Evolutionary conservation across 2,797 vertebrate genomes (phyloP), one percentile per base, ranked within the genome.

Genomic region (Cebuella pygmaea): DNA sequence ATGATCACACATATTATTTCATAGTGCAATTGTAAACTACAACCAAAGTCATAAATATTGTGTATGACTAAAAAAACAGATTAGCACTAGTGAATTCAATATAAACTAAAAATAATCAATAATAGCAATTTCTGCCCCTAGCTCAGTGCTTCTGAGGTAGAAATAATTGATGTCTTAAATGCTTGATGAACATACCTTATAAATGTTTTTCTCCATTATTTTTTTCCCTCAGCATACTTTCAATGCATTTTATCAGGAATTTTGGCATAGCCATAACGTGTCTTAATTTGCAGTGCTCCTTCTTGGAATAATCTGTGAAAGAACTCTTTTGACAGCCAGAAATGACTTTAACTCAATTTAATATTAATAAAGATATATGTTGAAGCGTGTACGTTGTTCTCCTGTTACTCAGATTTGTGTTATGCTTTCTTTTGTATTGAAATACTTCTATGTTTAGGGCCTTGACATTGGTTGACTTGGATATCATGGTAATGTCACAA

Each of bases 321-420:
- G 81, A 70, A 84, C 41, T 79, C 93, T 80, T 74, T 48, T 79
- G 80, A 79, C 41, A 95, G 59, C 57, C 59, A 88, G n/a, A 39
- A 78, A 90, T 82, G 87, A 94, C 67, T 92, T 84, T 39, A 48
- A 86, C 46, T 88, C 52, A 48, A 13, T 90, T 95, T 81, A 67
- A 33, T 83, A 59, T 48, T 70, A 88, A 96, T 93, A 82, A 93
- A 97, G 90, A 75, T 89, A 27, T 59, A 78, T 72, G 41, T 86
- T 95, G 39, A 86, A 92, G 24, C n/a, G 0, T 46, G 39, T 1
- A 50, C 64, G 13, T 82, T 55, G 41, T 72, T 88, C 7, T 0
- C 57, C 84, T 81, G 36, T 88, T 72, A 67, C 82, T 90, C 41
- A 88, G 83, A 57, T 90, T 88, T 83, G 50, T 22, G 55, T 87